These are phyloP conservation scores for Melolontha melolontha DNA, from an alignment of 2,888 invertebrate species.

Conservation along the genomic window DNA sequence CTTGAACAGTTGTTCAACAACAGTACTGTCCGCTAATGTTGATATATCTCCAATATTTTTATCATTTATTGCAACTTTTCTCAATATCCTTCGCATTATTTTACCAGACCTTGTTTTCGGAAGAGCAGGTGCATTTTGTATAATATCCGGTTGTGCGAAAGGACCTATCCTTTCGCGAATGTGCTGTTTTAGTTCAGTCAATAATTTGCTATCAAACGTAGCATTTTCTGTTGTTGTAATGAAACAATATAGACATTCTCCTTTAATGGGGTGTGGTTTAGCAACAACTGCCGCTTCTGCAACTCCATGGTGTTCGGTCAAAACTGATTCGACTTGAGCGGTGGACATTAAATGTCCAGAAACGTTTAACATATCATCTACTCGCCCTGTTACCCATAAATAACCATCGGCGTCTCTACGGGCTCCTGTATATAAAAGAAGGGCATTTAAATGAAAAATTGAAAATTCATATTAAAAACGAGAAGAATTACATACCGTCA, in stretches of 20 bases:
- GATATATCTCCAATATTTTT: conserved; percentile 92
- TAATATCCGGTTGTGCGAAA: conserved; percentile 94
- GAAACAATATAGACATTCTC: conserved; percentile 97
- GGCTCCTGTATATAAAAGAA: conserved; percentile 74
- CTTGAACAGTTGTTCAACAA: conserved; percentile 84
- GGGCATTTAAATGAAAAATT: conserved; percentile 12
- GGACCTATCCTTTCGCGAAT: conserved; percentile 94
- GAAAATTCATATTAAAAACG: conserved; percentile 13
- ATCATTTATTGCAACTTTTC: conserved; percentile 93
- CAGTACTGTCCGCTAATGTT: conserved; percentile 92
- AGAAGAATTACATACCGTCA: conserved; percentile 87
- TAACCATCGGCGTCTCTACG: conserved; percentile 93
- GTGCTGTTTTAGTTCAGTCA: conserved; percentile 78
- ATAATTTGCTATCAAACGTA: conserved; percentile 76
- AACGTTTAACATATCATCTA: conserved; percentile 99
- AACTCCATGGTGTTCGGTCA: conserved; percentile 82
- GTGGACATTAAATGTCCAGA: conserved; percentile 98
- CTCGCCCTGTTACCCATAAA: conserved; percentile 95
- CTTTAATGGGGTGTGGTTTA: conserved; percentile 93
- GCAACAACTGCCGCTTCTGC: conserved; percentile 98
- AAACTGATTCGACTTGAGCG: conserved; percentile 89
- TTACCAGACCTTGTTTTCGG: conserved; percentile 99
- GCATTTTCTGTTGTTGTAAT: conserved; percentile 88
- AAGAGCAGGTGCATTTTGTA: conserved; percentile 93
- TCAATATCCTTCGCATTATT: conserved; percentile 94